These are phyloP conservation scores for Deroptyus accipitrinus DNA, from an alignment of 2,113 vertebrate genomes.

Conservation along the genomic window DNA sequence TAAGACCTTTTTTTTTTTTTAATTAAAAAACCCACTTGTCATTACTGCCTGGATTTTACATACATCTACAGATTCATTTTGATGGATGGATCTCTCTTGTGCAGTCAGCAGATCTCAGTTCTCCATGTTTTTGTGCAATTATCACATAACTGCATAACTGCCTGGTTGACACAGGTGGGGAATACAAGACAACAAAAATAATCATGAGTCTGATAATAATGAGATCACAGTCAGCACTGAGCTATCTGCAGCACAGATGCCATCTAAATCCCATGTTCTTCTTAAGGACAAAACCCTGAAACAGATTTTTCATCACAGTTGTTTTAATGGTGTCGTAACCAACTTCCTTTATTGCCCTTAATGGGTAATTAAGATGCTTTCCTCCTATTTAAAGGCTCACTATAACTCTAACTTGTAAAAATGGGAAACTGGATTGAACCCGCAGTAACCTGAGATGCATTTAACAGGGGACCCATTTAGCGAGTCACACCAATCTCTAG, in stretches of 20 bases:
- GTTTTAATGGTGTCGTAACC: slow-evolving; percentile 48
- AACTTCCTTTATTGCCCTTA: slow-evolving; percentile 44
- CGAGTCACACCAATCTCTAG: not conserved
- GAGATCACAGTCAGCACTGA: not conserved
- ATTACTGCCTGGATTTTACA: not conserved
- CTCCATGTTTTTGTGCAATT: not conserved
- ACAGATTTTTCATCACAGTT: slow-evolving; percentile 17
- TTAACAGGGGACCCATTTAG: slow-evolving; percentile 16
- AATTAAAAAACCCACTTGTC: not conserved
- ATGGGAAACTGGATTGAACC: not conserved
- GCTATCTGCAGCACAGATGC: not conserved
- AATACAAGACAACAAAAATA: not conserved
- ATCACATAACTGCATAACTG: rapidly evolving
- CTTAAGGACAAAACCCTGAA: not conserved
- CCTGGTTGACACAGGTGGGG: not conserved
- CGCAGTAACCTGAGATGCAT: not conserved
- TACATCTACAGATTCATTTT: not conserved
- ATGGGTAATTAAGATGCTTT: slow-evolving; percentile 42
- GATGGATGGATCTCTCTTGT: not conserved
- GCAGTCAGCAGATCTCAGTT: not conserved
- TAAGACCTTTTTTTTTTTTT: not conserved
- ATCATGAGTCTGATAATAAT: not conserved
- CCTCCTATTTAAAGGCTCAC: slow-evolving; percentile 5
- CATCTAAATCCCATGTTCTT: not conserved
- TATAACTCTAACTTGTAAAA: not conserved